A percentile compares a stretch with the other conserved stretches of the same genome.
Conservation (phyloP, 2,113 vertebrate genomes). For the Muscicapa adusta region DNA sequence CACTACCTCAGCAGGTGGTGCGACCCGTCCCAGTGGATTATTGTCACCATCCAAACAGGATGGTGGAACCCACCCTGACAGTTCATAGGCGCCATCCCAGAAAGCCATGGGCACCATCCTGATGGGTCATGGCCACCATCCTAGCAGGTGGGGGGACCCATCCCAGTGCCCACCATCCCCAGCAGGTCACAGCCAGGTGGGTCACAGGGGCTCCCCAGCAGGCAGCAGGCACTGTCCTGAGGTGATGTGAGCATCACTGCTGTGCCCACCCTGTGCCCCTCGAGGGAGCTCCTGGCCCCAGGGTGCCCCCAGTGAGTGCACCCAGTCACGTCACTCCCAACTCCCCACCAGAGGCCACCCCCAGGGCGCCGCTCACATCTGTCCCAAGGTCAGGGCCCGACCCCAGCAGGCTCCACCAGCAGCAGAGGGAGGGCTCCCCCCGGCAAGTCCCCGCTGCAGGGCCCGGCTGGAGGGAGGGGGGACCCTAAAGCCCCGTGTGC, state of each 20-base stretch:
- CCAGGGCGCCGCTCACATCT: not conserved
- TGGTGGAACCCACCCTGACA: not conserved
- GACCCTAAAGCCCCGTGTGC: not conserved
- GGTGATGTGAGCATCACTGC: not conserved
- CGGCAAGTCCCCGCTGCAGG: accelerated
- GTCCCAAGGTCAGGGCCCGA: not conserved
- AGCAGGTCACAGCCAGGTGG: not conserved
- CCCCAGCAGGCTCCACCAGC: not conserved
- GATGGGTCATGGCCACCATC: not conserved
- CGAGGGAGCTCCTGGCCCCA: accelerated
- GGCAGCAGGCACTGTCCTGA: not conserved
- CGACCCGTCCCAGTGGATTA: too few relatives aligned
- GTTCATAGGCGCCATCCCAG: not conserved
- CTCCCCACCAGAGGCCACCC: not conserved
- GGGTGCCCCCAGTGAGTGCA: not conserved
- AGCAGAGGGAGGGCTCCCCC: not conserved
- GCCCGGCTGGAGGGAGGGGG: not conserved
- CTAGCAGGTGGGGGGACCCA: not conserved
- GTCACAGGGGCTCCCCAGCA: not conserved
- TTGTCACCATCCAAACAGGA: not conserved
- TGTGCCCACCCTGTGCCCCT: not conserved
- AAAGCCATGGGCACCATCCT: not conserved
- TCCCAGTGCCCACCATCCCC: not conserved
- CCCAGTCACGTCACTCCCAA: not conserved
- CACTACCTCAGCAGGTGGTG: not conserved